Evolutionary conservation across 2,797 vertebrate species (phyloP).

Genomic region (Urophycis tenuis): DNA sequence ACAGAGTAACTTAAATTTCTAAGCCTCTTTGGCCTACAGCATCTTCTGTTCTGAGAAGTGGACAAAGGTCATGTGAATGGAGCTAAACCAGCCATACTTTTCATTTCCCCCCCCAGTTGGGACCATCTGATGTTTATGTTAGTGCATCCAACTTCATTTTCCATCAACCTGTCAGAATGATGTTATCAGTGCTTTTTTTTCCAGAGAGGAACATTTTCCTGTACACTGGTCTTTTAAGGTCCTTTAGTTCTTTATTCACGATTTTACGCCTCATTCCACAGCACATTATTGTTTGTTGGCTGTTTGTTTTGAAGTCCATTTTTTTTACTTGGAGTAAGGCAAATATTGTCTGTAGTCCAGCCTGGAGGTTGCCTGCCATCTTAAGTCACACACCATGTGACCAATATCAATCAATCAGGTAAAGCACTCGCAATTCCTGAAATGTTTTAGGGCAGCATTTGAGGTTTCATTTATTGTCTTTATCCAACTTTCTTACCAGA

Average conservation of each 20-base stretch:
- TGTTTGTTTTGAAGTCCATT: no score
- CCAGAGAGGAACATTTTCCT: neutral
- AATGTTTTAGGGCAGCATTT: neutral
- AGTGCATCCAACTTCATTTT: neutral
- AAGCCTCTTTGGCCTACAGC: neutral
- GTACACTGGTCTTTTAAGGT: neutral
- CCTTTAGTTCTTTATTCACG: neutral
- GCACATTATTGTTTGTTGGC: no score
- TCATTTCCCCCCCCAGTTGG: neutral
- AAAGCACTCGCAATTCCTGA: neutral
- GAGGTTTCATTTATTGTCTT: neutral
- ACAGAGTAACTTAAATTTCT: neutral
- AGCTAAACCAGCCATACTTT: neutral
- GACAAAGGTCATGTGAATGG: slow-evolving; percentile 1
- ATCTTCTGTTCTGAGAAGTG: neutral
- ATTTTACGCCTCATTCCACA: neutral
- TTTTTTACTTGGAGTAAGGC: neutral
- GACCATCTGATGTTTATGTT: slow-evolving; percentile 2
- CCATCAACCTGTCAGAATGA: neutral
- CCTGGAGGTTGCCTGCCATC: neutral
- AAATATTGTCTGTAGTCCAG: neutral
- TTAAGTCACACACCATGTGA: neutral
- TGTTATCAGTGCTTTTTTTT: neutral
- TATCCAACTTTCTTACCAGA: neutral
- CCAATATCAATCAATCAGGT: neutral